Percentiles rank a stretch among this genome's conserved stretches.
These are phyloP conservation scores for Bungarus multicinctus DNA, from an alignment of 2,113 vertebrate genomes.

Conservation along the genomic window DNA sequence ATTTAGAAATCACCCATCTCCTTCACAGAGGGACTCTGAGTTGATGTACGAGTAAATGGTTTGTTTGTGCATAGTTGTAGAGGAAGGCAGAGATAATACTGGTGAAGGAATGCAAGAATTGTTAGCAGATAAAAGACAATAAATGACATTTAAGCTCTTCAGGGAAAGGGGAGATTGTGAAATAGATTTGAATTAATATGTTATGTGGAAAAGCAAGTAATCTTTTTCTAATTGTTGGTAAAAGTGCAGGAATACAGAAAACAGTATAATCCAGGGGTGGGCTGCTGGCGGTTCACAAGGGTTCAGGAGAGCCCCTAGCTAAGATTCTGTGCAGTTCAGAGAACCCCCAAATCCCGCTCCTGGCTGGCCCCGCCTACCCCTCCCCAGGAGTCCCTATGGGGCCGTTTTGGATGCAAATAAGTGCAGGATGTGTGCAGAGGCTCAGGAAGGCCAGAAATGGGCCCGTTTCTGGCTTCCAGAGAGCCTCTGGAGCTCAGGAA, in stretches of 20 bases:
- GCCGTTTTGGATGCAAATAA: no score
- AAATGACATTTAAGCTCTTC: neutral
- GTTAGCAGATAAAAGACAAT: neutral
- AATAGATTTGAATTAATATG: neutral
- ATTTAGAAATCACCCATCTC: neutral
- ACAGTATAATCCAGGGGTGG: neutral
- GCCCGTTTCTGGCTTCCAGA: no score
- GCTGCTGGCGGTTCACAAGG: no score
- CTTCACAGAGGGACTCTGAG: neutral
- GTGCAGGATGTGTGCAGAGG: no score
- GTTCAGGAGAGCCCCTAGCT: no score
- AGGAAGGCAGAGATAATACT: neutral
- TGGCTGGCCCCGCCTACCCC: no score
- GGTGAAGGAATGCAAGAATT: neutral
- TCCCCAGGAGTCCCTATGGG: no score
- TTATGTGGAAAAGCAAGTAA: neutral
- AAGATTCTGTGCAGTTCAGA: no score
- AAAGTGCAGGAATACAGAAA: conserved; percentile 13
- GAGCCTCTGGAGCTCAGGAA: no score
- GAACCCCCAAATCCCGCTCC: no score
- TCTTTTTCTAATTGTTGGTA: conserved; percentile 28
- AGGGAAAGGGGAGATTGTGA: neutral
- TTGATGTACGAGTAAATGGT: neutral
- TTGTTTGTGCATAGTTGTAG: neutral
- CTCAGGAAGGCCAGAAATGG: no score